phyloP scores from a whole-genome alignment of 1,140 invertebrate species.

The Antheraea mylitta region DNA sequence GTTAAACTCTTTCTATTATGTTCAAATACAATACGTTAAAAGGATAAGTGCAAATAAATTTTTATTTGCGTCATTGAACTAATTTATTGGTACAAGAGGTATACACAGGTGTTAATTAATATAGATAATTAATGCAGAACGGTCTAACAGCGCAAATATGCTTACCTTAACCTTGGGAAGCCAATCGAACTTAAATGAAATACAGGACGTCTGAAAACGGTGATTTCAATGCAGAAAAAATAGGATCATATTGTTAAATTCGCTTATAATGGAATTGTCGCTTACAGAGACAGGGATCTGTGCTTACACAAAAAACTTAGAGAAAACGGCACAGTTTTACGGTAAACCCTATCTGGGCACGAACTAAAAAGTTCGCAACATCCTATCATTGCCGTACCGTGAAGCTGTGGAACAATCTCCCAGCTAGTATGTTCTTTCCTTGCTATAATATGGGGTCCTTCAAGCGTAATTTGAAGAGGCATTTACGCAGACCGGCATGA shows the following conservation, averaged over 20 bases:
- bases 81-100: constrained; percentile 33
- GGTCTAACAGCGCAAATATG: constrained; percentile 26
- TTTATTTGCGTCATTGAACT: constrained; percentile 10
- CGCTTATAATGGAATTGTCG: too few species aligned
- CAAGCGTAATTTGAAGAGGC: too few species aligned
- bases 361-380: too few species aligned
- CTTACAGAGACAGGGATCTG: too few species aligned
- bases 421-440: too few species aligned
- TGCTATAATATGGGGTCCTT: too few species aligned
- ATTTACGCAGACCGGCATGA: too few species aligned
- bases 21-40: background rate
- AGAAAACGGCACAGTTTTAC: too few species aligned
- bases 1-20: background rate
- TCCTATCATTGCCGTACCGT: too few species aligned
- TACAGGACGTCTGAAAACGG: background rate
- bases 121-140: constrained; percentile 38
- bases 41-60: background rate
- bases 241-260: too few species aligned
- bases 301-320: background rate
- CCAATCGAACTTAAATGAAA: background rate
- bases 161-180: background rate
- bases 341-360: too few species aligned
- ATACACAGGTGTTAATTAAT: constrained; percentile 33
- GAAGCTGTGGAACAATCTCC: too few species aligned
- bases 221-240: background rate